Base-by-base conservation (phyloP, 2,113 vertebrate species). In the Apteryx mantelli region DNA sequence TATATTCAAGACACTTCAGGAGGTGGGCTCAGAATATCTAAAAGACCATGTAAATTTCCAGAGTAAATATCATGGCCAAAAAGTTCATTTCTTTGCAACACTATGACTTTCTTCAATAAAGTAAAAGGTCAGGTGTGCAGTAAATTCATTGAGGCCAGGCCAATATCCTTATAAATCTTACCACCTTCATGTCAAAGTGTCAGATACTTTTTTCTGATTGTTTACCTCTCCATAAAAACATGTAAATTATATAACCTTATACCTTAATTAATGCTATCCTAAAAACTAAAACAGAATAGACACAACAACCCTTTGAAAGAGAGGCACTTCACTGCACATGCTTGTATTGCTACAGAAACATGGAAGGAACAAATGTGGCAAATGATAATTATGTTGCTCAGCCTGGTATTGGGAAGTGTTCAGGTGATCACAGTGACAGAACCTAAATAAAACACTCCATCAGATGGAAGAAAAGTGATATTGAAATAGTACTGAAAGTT, bases 111-210 rank as follows among this genome's bases (percentile, higher is more conserved):
- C n/a, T 80, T 75, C 87, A 61, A 65, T 73, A 48, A 2, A 61
- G 3, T 34, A 19, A 96, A 97, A 96, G 78, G 65, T 93, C 91
- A 91, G 22, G 60, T 53, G 38, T 61, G 53, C n/a, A 82, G 53
- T 70, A 89, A 80, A 91, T 95, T 79, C 70, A 69, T 30, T 21
- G 65, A 76, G 52, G 42, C 21, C 63, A 76, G 42, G 42, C 55
- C n/a, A 92, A 1, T 60, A 34, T 5, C 28, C n/a, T 56, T 70
- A 71, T 89, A 94, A 96, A 91, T 91, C 60, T 87, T 56, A 14
- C 5, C 3, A n/a, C 13, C 7, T 22, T 89, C n/a, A 13, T 53
- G 22, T 76, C 44, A 36, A 71, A 65, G 34, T 36, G 15, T 3
- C 53, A 73, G 21, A 55, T 13, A 32, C 1, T 40, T 14, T n/a